phyloP scores from a whole-genome alignment of 2,888 invertebrate species.

The Cristatella mucedo region DNA sequence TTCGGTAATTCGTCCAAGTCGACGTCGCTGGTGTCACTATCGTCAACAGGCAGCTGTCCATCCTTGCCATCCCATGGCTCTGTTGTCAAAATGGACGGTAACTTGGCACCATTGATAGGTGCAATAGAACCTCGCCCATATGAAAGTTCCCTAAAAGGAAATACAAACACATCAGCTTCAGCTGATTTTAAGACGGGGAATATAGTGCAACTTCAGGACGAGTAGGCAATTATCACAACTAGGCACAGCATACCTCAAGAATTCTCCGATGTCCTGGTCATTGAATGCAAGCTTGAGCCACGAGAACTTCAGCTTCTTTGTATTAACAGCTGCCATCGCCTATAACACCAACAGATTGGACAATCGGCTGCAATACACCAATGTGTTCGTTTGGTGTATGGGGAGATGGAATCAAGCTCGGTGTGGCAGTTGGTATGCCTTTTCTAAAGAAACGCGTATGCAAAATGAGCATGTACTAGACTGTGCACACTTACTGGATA shows the following conservation, averaged over 20 bases:
- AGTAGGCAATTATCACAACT: slow-evolving; percentile 9
- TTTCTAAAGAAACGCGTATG: too few species aligned
- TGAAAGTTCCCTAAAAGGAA: slow-evolving; percentile 56
- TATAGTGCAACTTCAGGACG: slow-evolving; percentile 5
- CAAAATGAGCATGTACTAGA: too few species aligned
- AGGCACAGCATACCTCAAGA: slow-evolving; percentile 46
- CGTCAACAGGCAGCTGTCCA: slow-evolving; percentile 50
- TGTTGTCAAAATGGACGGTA: slow-evolving; percentile 53
- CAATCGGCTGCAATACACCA: slow-evolving; percentile 7
- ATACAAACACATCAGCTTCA: neutral
- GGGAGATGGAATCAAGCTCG: neutral
- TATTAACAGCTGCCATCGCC: slow-evolving; percentile 88
- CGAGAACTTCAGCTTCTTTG: slow-evolving; percentile 90
- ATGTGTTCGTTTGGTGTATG: neutral
- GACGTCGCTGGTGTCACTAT: slow-evolving; percentile 76
- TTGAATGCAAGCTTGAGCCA: slow-evolving; percentile 82
- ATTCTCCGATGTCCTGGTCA: slow-evolving; percentile 82
- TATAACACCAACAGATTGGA: slow-evolving; percentile 15
- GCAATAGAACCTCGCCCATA: slow-evolving; percentile 82
- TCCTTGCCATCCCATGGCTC: slow-evolving; percentile 90
- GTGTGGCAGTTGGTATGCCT: neutral
- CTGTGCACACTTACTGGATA: slow-evolving; percentile 54
- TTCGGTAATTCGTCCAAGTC: slow-evolving; percentile 48
- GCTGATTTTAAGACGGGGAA: too few species aligned
- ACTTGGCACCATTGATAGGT: slow-evolving; percentile 42